phyloP scores from a whole-genome alignment of 1,140 invertebrate species.

The Oscheius sp. region DNA sequence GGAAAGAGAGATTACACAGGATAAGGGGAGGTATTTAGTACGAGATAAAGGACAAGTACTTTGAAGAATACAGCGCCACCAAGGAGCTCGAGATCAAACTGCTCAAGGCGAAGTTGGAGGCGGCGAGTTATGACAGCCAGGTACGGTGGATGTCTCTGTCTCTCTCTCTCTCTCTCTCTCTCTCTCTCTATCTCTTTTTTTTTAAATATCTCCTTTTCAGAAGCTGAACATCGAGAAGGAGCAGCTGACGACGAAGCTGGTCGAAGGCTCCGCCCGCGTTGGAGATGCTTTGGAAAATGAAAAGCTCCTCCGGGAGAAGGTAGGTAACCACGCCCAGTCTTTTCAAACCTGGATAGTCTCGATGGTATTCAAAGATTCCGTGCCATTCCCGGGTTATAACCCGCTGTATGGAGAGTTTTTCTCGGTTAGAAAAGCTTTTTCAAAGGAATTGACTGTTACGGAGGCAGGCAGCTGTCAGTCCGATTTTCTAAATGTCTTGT shows the following conservation, averaged over 20 bases:
- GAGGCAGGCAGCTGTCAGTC: too few relatives aligned
- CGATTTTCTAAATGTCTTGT: too few relatives aligned
- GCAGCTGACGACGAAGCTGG: constrained; percentile 19
- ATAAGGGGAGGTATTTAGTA: not conserved
- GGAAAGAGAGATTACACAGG: not conserved
- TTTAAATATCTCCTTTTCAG: not conserved
- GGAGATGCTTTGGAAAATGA: constrained; percentile 28
- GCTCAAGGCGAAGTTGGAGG: constrained; percentile 18
- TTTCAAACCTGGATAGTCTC: too few relatives aligned
- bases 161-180: too few relatives aligned
- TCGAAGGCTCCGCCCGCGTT: constrained; percentile 27
- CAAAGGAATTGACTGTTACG: too few relatives aligned
- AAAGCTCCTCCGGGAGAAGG: constrained; percentile 23
- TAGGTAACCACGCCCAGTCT: too few relatives aligned
- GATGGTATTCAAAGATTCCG: too few relatives aligned
- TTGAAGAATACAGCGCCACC: constrained; percentile 13
- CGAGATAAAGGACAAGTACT: constrained; percentile 18
- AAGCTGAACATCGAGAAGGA: constrained; percentile 27
- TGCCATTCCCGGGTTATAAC: too few relatives aligned
- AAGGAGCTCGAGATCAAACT: constrained; percentile 28
- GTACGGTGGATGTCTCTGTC: too few relatives aligned
- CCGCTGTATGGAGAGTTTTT: too few relatives aligned
- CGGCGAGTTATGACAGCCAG: not conserved
- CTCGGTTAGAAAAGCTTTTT: too few relatives aligned
- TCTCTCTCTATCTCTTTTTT: too few relatives aligned